Base-by-base conservation (phyloP, 2,797 vertebrate species). In the Micrastur ruficollis region DNA sequence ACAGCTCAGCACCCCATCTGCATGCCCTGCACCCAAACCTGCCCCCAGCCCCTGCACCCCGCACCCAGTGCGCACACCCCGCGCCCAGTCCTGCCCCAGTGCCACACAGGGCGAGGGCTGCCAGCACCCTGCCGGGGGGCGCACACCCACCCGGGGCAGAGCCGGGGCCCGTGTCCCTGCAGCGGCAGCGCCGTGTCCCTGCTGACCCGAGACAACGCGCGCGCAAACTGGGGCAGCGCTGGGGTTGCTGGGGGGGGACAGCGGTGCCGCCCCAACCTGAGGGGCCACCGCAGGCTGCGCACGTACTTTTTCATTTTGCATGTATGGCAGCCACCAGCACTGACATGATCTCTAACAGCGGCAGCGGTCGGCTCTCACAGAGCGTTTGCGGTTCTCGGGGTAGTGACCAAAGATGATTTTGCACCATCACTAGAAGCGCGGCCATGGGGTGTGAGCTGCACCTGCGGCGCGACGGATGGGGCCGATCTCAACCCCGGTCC, bases 221-320 rank as follows among this genome's bases (percentile, higher is more conserved):
- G 15, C 23, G n/a, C 65, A 14, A 40, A 38, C 42, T 25, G 75
- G 58, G 66, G 14, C 25, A 26, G 58, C 2, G 1, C 49, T 40
- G 88, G 58, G 27, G 13, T 16, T 6, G 32, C 61, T 38, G 59
- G 27, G 15, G n/a, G 32, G 49, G 42, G 63, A 32, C 34, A 8
- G 56, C 5, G 2, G 65, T 1, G 10, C 19, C 18, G 1, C 26
- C 63, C 63, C 9, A 9, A 23, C 34, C n/a, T 4, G 6, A 16
- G 5, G 18, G 29, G 55, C 63, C 34, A 8, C 6, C 12, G 1
- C 11, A 4, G 40, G 34, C 14, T 12, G 5, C 53, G 2, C 7
- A 13, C 14, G 1, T 1, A 5, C 26, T 5, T 21, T 3, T 27
- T 49, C 12, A 23, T 36, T 36, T 23, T 4, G 22, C 27, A 6